Percentiles rank a stretch among this genome's conserved stretches.
Conservation (phyloP, 1,140 invertebrate species). For the Drosophila neocordata region DNA sequence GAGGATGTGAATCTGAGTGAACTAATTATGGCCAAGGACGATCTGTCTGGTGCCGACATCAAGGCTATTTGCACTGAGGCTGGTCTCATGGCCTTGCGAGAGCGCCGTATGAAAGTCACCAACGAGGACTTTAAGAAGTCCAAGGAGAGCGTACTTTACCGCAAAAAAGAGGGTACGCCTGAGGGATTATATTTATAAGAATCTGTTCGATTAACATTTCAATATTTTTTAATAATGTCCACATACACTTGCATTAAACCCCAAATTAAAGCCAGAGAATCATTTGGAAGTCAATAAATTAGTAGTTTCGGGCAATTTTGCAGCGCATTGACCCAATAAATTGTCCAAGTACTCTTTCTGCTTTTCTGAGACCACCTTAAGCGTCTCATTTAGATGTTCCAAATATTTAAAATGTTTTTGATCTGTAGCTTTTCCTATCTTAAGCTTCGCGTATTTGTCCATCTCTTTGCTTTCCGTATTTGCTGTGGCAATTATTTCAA, state of each 20-base stretch:
- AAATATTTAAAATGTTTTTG: conserved; percentile 58
- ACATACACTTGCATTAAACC: conserved; percentile 54
- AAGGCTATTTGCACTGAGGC: conserved; percentile 99
- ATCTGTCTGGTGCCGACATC: conserved; percentile 98
- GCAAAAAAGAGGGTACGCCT: conserved; percentile 99
- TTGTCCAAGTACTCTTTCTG: conserved; percentile 59
- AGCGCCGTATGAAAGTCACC: conserved; percentile 99
- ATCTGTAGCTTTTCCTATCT: conserved; percentile 37
- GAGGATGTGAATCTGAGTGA: conserved; percentile 99
- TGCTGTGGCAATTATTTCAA: conserved; percentile 23
- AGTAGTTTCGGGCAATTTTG: conserved; percentile 50
- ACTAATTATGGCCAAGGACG: conserved; percentile 99
- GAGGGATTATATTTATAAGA: conserved; percentile 98
- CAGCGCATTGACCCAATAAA: conserved; percentile 37
- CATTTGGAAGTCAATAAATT: conserved; percentile 65
- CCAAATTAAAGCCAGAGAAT: conserved; percentile 50
- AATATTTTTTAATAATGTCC: conserved; percentile 8
- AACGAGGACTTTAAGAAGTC: conserved; percentile 99
- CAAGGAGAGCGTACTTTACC: conserved; percentile 99
- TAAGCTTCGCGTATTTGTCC: conserved; percentile 25
- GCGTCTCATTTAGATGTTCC: conserved; percentile 36
- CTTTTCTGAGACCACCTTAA: conserved; percentile 43
- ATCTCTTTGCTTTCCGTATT: conserved; percentile 31
- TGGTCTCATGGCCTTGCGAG: conserved; percentile 97
- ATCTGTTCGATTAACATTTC: conserved; percentile 5